phyloP scores from a whole-genome alignment of 2,888 invertebrate genomes.

The Chrysolina americana region DNA sequence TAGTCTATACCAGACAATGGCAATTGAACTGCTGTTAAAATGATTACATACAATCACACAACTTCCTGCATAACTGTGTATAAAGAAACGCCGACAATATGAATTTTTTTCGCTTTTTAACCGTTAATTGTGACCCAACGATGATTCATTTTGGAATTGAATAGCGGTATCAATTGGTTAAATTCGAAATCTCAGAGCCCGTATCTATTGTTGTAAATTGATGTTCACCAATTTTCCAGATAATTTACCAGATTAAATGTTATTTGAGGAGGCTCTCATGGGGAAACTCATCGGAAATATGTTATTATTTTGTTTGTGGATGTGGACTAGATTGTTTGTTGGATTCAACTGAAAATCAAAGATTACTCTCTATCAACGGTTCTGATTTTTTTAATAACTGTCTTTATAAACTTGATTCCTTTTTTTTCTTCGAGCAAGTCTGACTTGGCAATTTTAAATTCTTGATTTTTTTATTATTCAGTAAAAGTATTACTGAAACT shows the following conservation, averaged over 20 bases:
- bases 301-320: constrained; percentile 35
- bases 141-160: constrained; percentile 46
- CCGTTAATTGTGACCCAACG: constrained; percentile 53
- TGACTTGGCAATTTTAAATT: no score
- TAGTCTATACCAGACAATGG: background rate
- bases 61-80: constrained; percentile 48
- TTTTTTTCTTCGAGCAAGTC: no score
- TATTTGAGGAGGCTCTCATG: constrained; percentile 2
- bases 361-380: background rate
- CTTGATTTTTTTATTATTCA: no score
- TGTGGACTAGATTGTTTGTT: constrained; percentile 43
- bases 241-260: constrained; percentile 36
- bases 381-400: no score
- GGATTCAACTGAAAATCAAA: constrained; percentile 41
- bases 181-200: constrained; percentile 54
- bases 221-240: constrained; percentile 49
- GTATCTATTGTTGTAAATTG: constrained; percentile 54
- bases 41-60: constrained; percentile 37
- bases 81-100: constrained; percentile 64
- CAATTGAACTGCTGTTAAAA: constrained; percentile 2
- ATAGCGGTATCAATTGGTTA: constrained; percentile 48
- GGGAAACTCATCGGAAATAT: constrained; percentile 6
- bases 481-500: no score
- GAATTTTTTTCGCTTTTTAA: constrained; percentile 52
- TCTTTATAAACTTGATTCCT: no score